These are phyloP conservation scores for Dendrocopos noguchii DNA, from an alignment of 2,113 vertebrate species.

Conservation along the genomic window DNA sequence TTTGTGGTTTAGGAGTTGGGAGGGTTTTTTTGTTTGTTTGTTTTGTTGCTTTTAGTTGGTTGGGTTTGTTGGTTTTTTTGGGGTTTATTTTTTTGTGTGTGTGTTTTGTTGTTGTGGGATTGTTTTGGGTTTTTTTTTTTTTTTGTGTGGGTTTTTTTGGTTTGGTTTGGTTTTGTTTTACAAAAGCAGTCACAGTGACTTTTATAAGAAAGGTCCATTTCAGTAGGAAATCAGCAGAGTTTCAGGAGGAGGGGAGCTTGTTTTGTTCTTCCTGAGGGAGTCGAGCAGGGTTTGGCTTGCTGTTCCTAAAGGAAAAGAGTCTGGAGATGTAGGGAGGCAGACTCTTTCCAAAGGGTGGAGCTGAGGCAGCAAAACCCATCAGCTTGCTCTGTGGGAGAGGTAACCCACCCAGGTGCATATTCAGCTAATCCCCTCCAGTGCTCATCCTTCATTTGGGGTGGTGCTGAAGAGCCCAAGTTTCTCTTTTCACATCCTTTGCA, in stretches of 20 bases:
- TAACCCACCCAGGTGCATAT: not conserved
- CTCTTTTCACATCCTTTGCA: not conserved
- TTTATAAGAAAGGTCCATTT: not conserved
- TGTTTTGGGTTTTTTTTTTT: not conserved
- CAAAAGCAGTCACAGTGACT: not conserved
- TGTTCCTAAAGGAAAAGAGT: not conserved
- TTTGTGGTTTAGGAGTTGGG: not conserved
- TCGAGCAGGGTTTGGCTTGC: not conserved
- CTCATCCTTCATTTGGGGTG: not conserved
- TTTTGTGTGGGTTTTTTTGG: not conserved
- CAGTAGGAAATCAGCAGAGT: not conserved
- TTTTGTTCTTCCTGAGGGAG: not conserved
- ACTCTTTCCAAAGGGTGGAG: not conserved
- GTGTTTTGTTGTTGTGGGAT: too few species aligned
- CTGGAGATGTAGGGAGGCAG: not conserved
- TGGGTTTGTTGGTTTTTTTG: too few species aligned
- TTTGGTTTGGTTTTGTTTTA: too few species aligned
- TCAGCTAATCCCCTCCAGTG: not conserved
- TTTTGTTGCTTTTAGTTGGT: too few species aligned
- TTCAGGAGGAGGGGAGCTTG: not conserved
- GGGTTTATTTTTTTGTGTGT: not conserved
- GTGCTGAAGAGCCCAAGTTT: not conserved
- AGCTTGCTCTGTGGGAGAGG: rapidly evolving
- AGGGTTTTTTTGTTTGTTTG: too few species aligned
- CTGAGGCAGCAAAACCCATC: not conserved